Conservation (phyloP, 2,113 vertebrate species). For the Aldabrachelys gigantea region DNA sequence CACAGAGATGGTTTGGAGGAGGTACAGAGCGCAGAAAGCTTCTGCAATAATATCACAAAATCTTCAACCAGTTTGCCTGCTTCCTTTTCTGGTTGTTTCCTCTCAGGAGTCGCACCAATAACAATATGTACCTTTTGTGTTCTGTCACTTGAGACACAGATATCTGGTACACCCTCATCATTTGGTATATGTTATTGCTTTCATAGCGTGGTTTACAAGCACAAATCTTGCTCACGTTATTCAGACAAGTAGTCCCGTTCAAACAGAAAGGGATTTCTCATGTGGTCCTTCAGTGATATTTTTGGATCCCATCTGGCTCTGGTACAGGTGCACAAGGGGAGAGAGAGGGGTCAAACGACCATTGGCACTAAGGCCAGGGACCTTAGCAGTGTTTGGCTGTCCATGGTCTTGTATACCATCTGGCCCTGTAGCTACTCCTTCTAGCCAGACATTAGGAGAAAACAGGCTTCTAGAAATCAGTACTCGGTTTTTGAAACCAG, state of each 20-base stretch:
- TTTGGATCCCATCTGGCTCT: neutral
- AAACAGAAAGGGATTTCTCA: neutral
- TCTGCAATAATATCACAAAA: no score
- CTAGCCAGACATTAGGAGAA: neutral
- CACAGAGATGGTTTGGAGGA: neutral
- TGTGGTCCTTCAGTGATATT: neutral
- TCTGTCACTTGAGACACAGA: neutral
- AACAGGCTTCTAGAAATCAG: accelerated
- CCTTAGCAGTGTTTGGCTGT: neutral
- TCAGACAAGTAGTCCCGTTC: neutral
- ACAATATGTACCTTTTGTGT: neutral
- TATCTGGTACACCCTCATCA: neutral
- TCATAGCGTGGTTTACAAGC: neutral
- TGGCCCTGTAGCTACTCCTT: neutral
- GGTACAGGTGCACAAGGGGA: neutral
- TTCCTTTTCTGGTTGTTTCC: neutral
- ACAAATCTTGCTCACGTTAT: neutral
- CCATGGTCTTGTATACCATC: neutral
- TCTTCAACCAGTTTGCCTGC: neutral
- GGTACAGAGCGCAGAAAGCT: no score
- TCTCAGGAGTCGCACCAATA: neutral
- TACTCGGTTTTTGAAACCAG: neutral
- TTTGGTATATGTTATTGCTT: neutral
- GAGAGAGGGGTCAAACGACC: neutral
- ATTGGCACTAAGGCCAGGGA: neutral